Evolutionary conservation across 2,888 invertebrate species (phyloP).

Genomic region (Clunio marinus): DNA sequence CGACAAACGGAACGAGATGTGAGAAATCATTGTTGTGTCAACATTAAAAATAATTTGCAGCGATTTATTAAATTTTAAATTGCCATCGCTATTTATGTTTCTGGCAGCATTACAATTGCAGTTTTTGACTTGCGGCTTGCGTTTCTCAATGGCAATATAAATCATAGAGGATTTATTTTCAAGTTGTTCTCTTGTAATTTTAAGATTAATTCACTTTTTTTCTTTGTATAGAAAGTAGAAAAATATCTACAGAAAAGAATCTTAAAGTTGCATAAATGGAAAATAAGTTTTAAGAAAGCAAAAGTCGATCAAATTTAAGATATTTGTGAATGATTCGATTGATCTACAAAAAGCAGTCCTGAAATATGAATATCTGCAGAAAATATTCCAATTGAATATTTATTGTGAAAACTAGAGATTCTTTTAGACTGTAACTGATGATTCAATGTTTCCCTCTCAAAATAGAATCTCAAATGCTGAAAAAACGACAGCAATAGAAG

Average conservation of each 20-base stretch:
- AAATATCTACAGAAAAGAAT: constrained; percentile 8
- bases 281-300: no score
- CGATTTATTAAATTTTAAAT: constrained; percentile 33
- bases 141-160: neutral
- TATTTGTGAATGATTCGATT: no score
- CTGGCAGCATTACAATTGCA: neutral
- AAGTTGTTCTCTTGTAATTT: neutral
- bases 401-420: no score
- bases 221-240: no score
- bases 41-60: neutral
- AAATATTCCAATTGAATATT: no score
- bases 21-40: constrained; percentile 29
- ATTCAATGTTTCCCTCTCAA: no score
- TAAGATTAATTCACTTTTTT: no score
- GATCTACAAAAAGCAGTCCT: no score
- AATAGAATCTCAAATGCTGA: neutral
- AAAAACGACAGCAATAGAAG: neutral
- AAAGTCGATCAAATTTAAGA: no score
- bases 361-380: no score
- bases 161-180: constrained; percentile 22
- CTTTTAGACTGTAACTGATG: no score
- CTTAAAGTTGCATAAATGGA: no score
- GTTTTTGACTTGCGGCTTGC: neutral
- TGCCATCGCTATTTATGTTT: neutral
- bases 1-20: neutral